Percentiles rank a stretch among this genome's conserved stretches.
These are phyloP conservation scores for Microctenopoma steveboyesi DNA, from an alignment of 2,797 vertebrate genomes.

Conservation along the genomic window DNA sequence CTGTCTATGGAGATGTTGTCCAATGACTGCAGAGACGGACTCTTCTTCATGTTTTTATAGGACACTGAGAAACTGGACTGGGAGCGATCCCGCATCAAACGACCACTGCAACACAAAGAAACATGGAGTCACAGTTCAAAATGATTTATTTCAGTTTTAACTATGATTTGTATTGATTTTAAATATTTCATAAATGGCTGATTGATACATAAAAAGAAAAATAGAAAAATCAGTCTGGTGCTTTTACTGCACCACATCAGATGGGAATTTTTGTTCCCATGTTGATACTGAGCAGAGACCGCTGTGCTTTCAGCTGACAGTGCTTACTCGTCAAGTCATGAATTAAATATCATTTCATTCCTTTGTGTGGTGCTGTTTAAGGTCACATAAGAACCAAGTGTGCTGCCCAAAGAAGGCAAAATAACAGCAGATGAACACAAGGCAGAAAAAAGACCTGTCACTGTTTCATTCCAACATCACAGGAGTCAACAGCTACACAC, in stretches of 20 bases:
- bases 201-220: background rate
- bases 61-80: conserved; percentile 89
- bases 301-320: conserved; percentile 20
- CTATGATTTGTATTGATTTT: conserved; percentile 3
- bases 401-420: conserved; percentile 27
- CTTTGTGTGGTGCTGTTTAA: conserved; percentile 50
- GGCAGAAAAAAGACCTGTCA: conserved; percentile 15
- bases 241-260: conserved; percentile 17
- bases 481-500: conserved; percentile 29
- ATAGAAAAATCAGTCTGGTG: background rate
- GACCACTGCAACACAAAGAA: conserved; percentile 82
- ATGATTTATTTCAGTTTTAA: background rate
- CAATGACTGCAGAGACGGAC: conserved; percentile 93
- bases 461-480: conserved; percentile 13
- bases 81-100: conserved; percentile 90
- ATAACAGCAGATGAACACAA: conserved; percentile 54
- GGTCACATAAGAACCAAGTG: conserved; percentile 42
- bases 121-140: background rate
- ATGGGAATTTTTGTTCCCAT: conserved; percentile 18
- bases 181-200: background rate
- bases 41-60: conserved; percentile 95
- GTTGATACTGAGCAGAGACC: conserved; percentile 16
- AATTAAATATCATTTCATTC: conserved; percentile 56
- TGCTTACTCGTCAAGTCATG: conserved; percentile 35
- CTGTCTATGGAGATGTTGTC: conserved; percentile 97